A percentile compares a stretch with the other conserved stretches of the same genome.
Evolutionary conservation across 2,113 vertebrate genomes (phyloP).

Genomic region (Dendropsophus ebraccatus): DNA sequence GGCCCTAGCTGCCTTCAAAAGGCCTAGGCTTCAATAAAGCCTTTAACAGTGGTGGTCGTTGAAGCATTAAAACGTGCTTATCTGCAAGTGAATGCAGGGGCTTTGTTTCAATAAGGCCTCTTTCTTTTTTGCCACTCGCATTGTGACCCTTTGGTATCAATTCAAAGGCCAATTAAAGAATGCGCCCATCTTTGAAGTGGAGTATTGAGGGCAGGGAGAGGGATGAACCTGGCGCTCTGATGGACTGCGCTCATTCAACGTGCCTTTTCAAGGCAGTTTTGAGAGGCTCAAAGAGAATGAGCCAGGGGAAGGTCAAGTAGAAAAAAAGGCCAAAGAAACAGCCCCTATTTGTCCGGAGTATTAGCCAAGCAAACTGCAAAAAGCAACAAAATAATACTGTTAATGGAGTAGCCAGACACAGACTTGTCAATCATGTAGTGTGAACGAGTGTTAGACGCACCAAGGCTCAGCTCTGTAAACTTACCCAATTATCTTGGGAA

Average conservation of each 20-base stretch:
- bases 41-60: slow-evolving; percentile 74
- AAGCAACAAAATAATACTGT: slow-evolving; percentile 98
- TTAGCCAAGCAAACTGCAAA: slow-evolving; percentile 99
- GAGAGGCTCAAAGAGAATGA: slow-evolving; percentile 98
- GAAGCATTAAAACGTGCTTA: slow-evolving; percentile 94
- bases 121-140: slow-evolving; percentile 97
- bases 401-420: slow-evolving; percentile 99
- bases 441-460: slow-evolving; percentile 81
- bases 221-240: slow-evolving; percentile 95
- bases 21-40: slow-evolving; percentile 66
- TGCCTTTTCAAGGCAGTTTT: slow-evolving; percentile 95
- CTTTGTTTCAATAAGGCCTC: slow-evolving; percentile 99
- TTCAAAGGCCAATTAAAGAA: slow-evolving; percentile 99
- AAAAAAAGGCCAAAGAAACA: slow-evolving; percentile 96
- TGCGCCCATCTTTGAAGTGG: slow-evolving; percentile 99
- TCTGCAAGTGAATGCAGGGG: slow-evolving; percentile 99
- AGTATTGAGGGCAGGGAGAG: slow-evolving; percentile 89
- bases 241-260: slow-evolving; percentile 95
- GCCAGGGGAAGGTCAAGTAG: slow-evolving; percentile 99
- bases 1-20: slow-evolving; percentile 64
- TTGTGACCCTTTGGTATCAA: slow-evolving; percentile 99
- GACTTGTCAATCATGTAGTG: slow-evolving; percentile 99
- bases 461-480: slow-evolving; percentile 75
- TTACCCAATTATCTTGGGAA: slow-evolving; percentile 88
- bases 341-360: slow-evolving; percentile 99